Evolutionary conservation across 2,113 vertebrate species (phyloP).

Genomic region (Cichladusa arquata): DNA sequence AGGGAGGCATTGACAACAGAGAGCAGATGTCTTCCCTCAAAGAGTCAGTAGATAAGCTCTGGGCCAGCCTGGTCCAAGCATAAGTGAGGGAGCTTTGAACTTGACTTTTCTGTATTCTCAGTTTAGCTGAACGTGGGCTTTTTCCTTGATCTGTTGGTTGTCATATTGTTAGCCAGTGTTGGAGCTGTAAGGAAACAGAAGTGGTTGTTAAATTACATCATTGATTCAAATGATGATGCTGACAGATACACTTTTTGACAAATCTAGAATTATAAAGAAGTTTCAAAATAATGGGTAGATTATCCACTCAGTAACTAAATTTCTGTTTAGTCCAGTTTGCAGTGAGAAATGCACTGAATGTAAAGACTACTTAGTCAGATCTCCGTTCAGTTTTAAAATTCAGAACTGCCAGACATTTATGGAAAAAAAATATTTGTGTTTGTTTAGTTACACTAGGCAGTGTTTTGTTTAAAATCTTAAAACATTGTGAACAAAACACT

Average conservation of each 20-base stretch:
- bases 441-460: neutral
- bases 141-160: neutral
- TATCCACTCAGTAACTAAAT: neutral
- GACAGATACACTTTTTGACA: neutral
- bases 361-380: neutral
- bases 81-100: slow-evolving; percentile 19
- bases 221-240: neutral
- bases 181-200: slow-evolving; percentile 61
- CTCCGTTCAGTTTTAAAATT: neutral
- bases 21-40: slow-evolving; percentile 38
- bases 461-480: neutral
- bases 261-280: neutral
- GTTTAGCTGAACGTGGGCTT: neutral
- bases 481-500: neutral
- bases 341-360: neutral
- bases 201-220: neutral
- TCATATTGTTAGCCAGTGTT: slow-evolving; percentile 81
- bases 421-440: neutral
- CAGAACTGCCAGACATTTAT: neutral
- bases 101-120: slow-evolving; percentile 26
- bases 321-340: neutral
- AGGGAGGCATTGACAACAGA: slow-evolving; percentile 29
- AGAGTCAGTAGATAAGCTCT: slow-evolving; percentile 42
- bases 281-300: neutral
- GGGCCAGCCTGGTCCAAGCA: neutral